A percentile compares a stretch with the other conserved stretches of the same genome.
Conservation (phyloP, 1,140 invertebrate species). For the Drosophila pruinosa region DNA sequence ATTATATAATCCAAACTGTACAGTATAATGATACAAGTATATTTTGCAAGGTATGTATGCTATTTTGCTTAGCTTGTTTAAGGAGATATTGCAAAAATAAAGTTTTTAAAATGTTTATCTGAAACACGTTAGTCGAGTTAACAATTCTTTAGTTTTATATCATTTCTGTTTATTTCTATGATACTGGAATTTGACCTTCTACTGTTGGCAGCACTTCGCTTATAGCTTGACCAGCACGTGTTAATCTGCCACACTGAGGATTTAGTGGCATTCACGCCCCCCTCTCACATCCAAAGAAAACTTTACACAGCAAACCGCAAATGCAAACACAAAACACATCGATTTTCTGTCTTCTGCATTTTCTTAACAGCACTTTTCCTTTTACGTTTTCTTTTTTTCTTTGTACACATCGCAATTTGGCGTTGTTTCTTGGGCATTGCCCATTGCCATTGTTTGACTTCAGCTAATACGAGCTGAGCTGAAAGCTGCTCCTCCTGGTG, state of each 20-base stretch:
- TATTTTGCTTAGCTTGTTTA: too few relatives aligned
- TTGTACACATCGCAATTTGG: slow-evolving; percentile 69
- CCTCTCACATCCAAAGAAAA: slow-evolving; percentile 5
- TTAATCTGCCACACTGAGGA: slow-evolving; percentile 76
- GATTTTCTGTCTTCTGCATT: slow-evolving; percentile 75
- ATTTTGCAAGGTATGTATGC: too few relatives aligned
- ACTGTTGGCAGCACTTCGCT: slow-evolving; percentile 26
- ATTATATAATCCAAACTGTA: too few relatives aligned
- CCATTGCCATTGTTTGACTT: slow-evolving; percentile 78
- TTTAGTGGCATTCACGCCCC: slow-evolving; percentile 52
- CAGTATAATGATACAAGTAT: too few relatives aligned
- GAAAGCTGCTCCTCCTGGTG: slow-evolving; percentile 32
- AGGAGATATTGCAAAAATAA: not conserved
- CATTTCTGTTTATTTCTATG: slow-evolving; percentile 37
- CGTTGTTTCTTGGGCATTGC: slow-evolving; percentile 55
- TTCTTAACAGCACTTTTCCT: slow-evolving; percentile 52
- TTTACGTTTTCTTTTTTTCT: slow-evolving; percentile 1
- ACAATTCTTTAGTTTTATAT: not conserved
- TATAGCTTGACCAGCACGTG: slow-evolving; percentile 58
- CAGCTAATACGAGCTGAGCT: slow-evolving; percentile 71
- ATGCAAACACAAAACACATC: slow-evolving; percentile 36
- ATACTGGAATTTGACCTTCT: slow-evolving; percentile 61
- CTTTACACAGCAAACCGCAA: slow-evolving; percentile 27
- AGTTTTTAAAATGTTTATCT: too few relatives aligned
- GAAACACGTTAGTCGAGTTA: not conserved